A percentile compares a stretch with the other conserved stretches of the same genome.
These are phyloP conservation scores for Gisinianus flammeolus DNA, from an alignment of 2,888 invertebrate genomes.

Conservation along the genomic window DNA sequence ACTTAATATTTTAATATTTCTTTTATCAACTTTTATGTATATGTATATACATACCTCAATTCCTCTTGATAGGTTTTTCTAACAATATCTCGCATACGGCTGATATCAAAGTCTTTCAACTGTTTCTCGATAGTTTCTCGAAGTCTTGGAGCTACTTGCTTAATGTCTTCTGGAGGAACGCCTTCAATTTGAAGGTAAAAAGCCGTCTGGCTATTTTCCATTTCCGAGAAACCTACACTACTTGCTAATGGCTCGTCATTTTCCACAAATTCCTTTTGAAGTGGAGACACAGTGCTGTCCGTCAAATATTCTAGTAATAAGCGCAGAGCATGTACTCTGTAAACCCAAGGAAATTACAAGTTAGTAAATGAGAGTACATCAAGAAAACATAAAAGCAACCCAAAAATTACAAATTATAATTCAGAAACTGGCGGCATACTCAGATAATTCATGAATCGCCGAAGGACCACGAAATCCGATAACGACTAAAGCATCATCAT, in stretches of 20 bases:
- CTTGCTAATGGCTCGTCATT: conserved; percentile 80
- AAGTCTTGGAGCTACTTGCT: conserved; percentile 69
- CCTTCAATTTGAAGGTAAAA: conserved; percentile 76
- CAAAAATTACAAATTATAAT: too few species aligned
- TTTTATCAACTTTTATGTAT: too few species aligned
- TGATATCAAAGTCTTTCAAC: conserved; percentile 71
- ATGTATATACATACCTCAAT: too few species aligned
- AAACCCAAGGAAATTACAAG: not conserved
- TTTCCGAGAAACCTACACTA: conserved; percentile 63
- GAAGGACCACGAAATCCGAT: conserved; percentile 84
- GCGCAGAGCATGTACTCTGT: conserved; percentile 50
- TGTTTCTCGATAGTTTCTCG: conserved; percentile 65
- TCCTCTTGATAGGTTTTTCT: conserved; percentile 73
- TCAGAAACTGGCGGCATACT: conserved; percentile 53
- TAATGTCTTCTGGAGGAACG: conserved; percentile 73
- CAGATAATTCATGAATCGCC: conserved; percentile 65
- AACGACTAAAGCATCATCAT: conserved; percentile 65
- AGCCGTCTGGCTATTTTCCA: conserved; percentile 75
- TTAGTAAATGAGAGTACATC: not conserved
- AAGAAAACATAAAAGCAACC: not conserved
- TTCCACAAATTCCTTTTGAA: conserved; percentile 83
- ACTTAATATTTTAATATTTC: too few species aligned
- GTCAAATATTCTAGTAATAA: conserved; percentile 80
- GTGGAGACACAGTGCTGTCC: conserved; percentile 83
- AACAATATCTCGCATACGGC: conserved; percentile 74